Evolutionary conservation across 2,113 vertebrate species (phyloP).

Genomic region (Psilopogon haemacephalus): DNA sequence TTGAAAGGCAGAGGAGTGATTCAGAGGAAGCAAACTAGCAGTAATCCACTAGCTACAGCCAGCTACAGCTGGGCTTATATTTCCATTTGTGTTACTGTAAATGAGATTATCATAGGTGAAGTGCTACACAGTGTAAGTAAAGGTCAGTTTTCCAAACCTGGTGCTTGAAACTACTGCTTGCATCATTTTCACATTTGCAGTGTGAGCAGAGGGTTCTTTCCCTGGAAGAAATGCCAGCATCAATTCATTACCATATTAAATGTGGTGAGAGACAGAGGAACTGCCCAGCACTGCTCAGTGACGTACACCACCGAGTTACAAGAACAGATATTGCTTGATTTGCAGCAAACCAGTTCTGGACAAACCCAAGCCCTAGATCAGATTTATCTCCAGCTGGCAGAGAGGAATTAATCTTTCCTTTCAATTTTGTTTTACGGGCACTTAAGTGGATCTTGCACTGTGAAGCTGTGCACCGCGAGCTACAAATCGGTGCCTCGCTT

Average conservation of each 20-base stretch:
- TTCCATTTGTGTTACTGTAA: background rate
- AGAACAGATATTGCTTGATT: background rate
- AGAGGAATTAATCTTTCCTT: background rate
- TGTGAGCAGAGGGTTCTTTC: background rate
- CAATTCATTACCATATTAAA: background rate
- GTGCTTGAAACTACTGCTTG: background rate
- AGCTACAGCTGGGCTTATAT: background rate
- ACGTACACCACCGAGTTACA: background rate
- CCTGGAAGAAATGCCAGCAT: background rate
- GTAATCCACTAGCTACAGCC: background rate
- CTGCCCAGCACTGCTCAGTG: background rate
- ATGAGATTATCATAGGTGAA: background rate
- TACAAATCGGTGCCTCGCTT: background rate
- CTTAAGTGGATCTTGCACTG: background rate
- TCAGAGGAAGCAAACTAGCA: background rate
- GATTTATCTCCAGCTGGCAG: background rate
- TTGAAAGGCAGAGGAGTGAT: background rate
- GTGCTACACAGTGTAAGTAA: background rate
- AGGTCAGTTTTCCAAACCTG: background rate
- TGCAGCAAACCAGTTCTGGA: background rate
- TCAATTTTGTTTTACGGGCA: background rate
- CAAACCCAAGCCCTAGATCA: background rate
- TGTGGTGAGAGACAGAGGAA: background rate
- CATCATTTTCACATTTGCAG: background rate
- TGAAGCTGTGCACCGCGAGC: background rate